Percentiles rank a stretch among this genome's conserved stretches.
These are phyloP conservation scores for Eudemis profundana DNA, from an alignment of 2,888 invertebrate species.

Conservation along the genomic window DNA sequence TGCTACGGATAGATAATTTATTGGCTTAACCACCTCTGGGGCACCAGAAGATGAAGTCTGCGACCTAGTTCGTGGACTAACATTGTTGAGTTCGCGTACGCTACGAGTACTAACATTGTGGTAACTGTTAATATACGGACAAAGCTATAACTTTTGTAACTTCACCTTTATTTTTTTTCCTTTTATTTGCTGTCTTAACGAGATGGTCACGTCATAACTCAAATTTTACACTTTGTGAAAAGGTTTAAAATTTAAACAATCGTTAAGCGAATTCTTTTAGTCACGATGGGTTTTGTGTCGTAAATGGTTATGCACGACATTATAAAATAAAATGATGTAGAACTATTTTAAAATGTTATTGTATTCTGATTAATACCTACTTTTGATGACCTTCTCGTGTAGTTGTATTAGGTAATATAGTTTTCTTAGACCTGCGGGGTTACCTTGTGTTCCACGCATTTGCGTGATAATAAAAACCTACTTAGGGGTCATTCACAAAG, in stretches of 20 bases:
- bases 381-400: too few species aligned
- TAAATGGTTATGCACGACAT: not conserved
- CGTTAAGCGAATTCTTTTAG: conserved; percentile 24
- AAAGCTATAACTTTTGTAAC: conserved; percentile 52
- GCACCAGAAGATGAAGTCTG: conserved; percentile 54
- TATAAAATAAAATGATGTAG: too few species aligned
- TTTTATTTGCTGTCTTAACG: conserved; percentile 51
- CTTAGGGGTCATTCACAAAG: too few species aligned
- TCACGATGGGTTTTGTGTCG: conserved; percentile 4
- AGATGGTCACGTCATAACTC: conserved; percentile 34
- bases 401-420: too few species aligned
- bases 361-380: too few species aligned
- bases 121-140: conserved; percentile 47
- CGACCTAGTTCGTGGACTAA: conserved; percentile 56
- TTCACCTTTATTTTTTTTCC: conserved; percentile 53
- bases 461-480: too few species aligned
- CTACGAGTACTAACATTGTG: conserved; percentile 53
- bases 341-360: too few species aligned
- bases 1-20: conserved; percentile 50
- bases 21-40: conserved; percentile 54
- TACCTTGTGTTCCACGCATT: too few species aligned
- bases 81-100: conserved; percentile 49
- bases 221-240: conserved; percentile 29
- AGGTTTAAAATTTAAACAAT: conserved; percentile 28
- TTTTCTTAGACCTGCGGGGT: too few species aligned